Evolutionary conservation across 23 tunicate genomes (phyloP).

Genomic region (Trididemnum nubilum): DNA sequence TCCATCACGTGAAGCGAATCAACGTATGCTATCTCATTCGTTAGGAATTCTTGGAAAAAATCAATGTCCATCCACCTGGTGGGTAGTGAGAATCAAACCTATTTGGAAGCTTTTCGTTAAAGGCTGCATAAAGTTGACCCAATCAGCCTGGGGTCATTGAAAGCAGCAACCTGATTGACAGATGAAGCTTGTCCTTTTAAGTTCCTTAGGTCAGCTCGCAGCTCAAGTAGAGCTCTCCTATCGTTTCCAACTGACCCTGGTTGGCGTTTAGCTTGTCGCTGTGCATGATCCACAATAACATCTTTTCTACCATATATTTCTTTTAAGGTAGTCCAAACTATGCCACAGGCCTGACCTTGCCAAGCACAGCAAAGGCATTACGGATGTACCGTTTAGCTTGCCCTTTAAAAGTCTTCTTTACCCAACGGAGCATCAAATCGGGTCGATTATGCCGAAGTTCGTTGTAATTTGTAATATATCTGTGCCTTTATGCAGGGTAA

Average conservation of each 20-base stretch:
- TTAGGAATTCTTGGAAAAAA: neutral
- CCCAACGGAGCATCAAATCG: neutral
- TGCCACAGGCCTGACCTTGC: constrained; percentile 10
- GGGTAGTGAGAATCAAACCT: constrained; percentile 1
- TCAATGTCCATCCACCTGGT: neutral
- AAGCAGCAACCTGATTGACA: neutral
- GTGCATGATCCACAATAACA: neutral
- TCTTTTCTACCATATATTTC: constrained; percentile 14
- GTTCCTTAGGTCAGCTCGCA: constrained; percentile 7
- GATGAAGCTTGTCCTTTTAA: neutral
- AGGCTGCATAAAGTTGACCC: neutral
- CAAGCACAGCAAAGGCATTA: constrained; percentile 7
- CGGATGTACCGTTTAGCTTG: constrained; percentile 15
- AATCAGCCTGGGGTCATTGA: neutral
- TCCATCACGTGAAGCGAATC: constrained; percentile 7
- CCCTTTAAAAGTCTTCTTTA: neutral
- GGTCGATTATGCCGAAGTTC: neutral
- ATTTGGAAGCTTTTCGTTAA: constrained; percentile 4
- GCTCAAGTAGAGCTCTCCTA: neutral
- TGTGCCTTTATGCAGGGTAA: constrained; percentile 1
- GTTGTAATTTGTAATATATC: neutral
- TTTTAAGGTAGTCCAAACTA: constrained; percentile 10
- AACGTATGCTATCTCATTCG: neutral
- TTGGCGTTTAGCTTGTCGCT: neutral
- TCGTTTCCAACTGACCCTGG: neutral